These are phyloP conservation scores for Brotogeris chrysoptera DNA, from an alignment of 2,797 vertebrate species.

Conservation along the genomic window DNA sequence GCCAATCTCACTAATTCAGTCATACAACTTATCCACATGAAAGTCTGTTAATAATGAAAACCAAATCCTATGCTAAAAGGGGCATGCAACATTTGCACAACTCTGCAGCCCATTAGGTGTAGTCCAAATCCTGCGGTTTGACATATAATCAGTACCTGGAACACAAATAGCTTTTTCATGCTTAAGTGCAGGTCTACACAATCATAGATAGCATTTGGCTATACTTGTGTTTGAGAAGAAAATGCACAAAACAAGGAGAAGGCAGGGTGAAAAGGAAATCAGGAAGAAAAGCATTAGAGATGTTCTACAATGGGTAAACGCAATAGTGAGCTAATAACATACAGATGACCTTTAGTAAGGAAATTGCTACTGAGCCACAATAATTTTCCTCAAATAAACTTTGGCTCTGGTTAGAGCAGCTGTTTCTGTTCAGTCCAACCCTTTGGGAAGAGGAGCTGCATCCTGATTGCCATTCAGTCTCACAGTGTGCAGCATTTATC, in stretches of 20 bases:
- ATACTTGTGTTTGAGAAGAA: slow-evolving; percentile 3
- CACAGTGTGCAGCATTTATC: neutral
- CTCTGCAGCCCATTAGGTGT: neutral
- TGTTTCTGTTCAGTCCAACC: slow-evolving; percentile 24
- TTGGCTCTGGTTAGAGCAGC: slow-evolving; percentile 26
- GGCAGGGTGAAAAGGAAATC: slow-evolving; percentile 9
- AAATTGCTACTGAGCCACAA: slow-evolving; percentile 54
- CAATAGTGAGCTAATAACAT: slow-evolving; percentile 55
- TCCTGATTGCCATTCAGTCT: slow-evolving; percentile 11
- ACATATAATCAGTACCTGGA: neutral
- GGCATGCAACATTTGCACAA: neutral
- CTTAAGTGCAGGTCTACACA: neutral
- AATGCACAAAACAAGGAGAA: neutral
- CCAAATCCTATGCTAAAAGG: neutral
- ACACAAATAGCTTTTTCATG: slow-evolving; percentile 22
- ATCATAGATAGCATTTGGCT: neutral
- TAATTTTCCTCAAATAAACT: slow-evolving; percentile 62
- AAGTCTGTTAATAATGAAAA: neutral
- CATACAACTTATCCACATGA: neutral
- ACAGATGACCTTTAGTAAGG: slow-evolving; percentile 58
- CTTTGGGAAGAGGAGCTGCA: neutral
- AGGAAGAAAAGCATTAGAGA: slow-evolving; percentile 52
- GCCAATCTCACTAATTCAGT: neutral
- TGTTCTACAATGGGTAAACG: slow-evolving; percentile 30
- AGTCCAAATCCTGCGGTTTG: neutral